Percentiles rank a stretch among this genome's conserved stretches.
Conservation (phyloP, 1,140 invertebrate genomes). For the Drosophila repleta region DNA sequence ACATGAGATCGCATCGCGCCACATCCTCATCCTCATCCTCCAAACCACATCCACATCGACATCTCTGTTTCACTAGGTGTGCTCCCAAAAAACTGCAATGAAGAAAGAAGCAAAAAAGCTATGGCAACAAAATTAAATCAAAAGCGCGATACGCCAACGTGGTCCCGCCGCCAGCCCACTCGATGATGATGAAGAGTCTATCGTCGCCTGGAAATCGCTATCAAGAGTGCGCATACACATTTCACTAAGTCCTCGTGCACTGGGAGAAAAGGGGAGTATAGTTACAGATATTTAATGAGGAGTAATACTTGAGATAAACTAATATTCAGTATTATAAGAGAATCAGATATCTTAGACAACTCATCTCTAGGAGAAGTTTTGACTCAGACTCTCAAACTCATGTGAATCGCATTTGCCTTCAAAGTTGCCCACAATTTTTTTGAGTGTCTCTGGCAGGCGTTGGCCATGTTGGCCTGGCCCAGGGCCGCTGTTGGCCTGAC, state of each 20-base stretch:
- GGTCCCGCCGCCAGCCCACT: constrained; percentile 53
- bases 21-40: constrained; percentile 56
- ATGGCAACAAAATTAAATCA: constrained; percentile 75
- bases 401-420: background rate
- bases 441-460: constrained; percentile 23
- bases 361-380: background rate
- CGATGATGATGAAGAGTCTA: constrained; percentile 69
- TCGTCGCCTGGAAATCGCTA: constrained; percentile 49
- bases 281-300: no score
- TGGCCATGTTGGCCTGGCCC: constrained; percentile 11
- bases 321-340: no score
- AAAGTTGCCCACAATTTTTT: background rate
- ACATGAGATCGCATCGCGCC: constrained; percentile 76
- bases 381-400: no score
- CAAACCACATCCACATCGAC: constrained; percentile 56
- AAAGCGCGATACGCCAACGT: constrained; percentile 78
- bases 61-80: constrained; percentile 60
- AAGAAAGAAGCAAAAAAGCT: constrained; percentile 14
- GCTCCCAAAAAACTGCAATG: constrained; percentile 47
- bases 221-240: constrained; percentile 23
- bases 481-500: constrained; percentile 21
- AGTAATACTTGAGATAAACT: no score
- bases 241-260: constrained; percentile 18
- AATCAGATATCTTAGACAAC: background rate
- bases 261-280: background rate